phyloP scores from a whole-genome alignment of 64 coral and sea anemone genomes.

The Dendronephthya gigantea region DNA sequence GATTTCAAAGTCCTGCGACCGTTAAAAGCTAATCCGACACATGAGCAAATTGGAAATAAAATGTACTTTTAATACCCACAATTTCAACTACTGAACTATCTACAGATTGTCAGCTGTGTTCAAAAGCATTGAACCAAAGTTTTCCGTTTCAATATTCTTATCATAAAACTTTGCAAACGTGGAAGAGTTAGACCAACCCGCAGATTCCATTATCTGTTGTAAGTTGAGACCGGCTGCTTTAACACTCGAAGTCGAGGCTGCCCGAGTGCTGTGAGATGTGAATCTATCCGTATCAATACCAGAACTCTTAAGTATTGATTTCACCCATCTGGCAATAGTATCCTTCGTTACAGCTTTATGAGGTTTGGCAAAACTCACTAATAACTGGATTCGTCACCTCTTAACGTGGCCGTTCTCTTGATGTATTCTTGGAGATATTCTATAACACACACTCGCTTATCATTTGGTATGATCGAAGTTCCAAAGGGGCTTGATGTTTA shows the following conservation, averaged over 20 bases:
- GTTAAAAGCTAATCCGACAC: too few species aligned
- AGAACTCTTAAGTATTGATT: neutral
- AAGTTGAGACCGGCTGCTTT: neutral
- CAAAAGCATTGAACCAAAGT: too few species aligned
- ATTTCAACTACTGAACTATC: too few species aligned
- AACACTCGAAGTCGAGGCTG: neutral
- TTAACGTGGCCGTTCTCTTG: neutral
- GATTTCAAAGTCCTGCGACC: too few species aligned
- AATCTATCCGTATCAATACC: conserved; percentile 1
- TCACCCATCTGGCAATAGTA: conserved; percentile 6
- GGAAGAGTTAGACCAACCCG: neutral
- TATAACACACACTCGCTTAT: neutral
- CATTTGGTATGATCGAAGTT: conserved; percentile 1
- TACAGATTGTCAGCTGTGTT: too few species aligned
- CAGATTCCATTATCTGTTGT: neutral
- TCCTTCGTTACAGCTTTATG: neutral
- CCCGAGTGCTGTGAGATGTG: neutral
- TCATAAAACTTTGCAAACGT: too few species aligned
- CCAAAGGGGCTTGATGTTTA: neutral
- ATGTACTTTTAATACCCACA: too few species aligned
- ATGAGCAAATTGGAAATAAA: too few species aligned
- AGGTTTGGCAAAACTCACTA: conserved; percentile 1
- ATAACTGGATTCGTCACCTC: neutral
- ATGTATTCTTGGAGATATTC: neutral
- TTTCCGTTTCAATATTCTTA: too few species aligned